Evolutionary conservation across 2,888 invertebrate species (phyloP), one percentile per base, ranked within the genome.

Genomic region (Chironomus tentans): DNA sequence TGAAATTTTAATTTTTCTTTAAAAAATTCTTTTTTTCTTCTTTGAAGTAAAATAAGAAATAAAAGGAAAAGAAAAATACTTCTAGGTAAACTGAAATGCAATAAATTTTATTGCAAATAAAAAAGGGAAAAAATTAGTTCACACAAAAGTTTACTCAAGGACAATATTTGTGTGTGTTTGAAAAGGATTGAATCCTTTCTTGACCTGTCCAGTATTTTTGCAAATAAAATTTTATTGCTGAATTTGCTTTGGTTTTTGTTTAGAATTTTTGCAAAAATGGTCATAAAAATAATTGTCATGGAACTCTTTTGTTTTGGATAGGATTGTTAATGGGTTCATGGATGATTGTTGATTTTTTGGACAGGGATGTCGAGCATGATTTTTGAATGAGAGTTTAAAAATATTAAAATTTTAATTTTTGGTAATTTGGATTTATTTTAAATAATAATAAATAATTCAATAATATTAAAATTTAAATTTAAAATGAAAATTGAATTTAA

Each of bases 71-170:
- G 5, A 28, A 10, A 38, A 38, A 24, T 48, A 18, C 21, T 71
- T 71, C 56, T 22, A 71, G 21, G 56, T 56, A 56, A 71, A 56
- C 28, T 56, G 13, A 65, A 65, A 22, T 65, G 71, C 71, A 71
- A 71, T 71, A 71, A 71, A 71, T 50, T 56, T 56, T 56, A 65
- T 62, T 62, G 50, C 50, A 50, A 50, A 50, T n/a, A 50, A 56
- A 56, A 56, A 15, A 56, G 5, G 2, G 2, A 56, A 56, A 56
- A 18, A 56, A 56, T 56, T 56, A 18, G 56, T 56, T 56, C 56
- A 56, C 56, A 56, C 56, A 56, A 56, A 56, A 56, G 56, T 24
- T 65, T 13, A 24, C 21, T 65, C 65, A 65, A 65, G 65, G 65
- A 65, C 65, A 65, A 15, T 4, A 50, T 50, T 50, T 28, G 28